Base-by-base conservation (phyloP, 2,113 vertebrate species). In the Pagrus major region DNA sequence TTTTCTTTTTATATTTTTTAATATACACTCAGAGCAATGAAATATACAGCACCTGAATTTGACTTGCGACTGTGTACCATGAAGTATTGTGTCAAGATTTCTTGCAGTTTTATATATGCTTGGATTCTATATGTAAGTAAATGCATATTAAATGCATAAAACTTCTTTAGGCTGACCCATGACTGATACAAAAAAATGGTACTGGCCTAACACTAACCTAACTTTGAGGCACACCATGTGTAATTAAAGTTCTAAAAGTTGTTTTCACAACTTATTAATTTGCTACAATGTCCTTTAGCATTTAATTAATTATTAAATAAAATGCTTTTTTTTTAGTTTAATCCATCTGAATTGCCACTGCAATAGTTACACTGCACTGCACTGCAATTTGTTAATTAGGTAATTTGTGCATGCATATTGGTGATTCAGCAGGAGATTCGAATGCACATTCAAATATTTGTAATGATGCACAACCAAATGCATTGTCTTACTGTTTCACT, bases 21-120 rank as follows among this genome's bases (percentile, higher is more conserved):
- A 44, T 27, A 42, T 60, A 74, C 52, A 44, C 10, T 71, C 23
- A 72, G 42, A 66, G 14, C 20, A 51, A 33, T 52, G 6, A 51
- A 51, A 46, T 54, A 37, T 44, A 25, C 66, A 64, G 29, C 47
- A 52, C 6, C 60, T 2, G 16, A 33, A 35, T 54, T 70, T 61
- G 56, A 44, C 23, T 41, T 59, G 54, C 15, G 5, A 23, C 35
- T 33, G 37, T 14, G 20, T 55, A 23, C 8, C 2, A 0, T 59
- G 15, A 49, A 56, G 39, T 44, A 18, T 29, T 6, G 46, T 74
- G 42, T 49, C 55, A 46, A 60, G 44, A 74, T 31, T 54, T 74
- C 46, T 49, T 9, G 25, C 52, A 51, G 21, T 52, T 74, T 42
- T 52, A n/a, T 35, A 61, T 3, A 9, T 31, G 33, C 35, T 61